phyloP scores from a whole-genome alignment of 2,888 invertebrate genomes.

The Erannis defoliaria region DNA sequence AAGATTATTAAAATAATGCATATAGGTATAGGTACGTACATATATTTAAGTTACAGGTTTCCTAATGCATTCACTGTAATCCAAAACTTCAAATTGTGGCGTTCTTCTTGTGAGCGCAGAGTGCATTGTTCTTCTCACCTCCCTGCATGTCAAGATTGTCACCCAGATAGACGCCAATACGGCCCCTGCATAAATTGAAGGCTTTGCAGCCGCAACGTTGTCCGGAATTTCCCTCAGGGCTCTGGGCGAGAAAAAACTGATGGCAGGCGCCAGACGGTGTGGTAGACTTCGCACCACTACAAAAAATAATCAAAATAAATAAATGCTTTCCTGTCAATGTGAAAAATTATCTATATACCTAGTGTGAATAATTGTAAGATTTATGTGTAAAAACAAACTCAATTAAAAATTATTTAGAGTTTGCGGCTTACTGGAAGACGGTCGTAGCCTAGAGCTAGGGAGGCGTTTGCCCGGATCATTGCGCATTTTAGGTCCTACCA shows the following conservation, averaged over 20 bases:
- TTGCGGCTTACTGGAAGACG: too few relatives aligned
- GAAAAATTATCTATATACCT: too few relatives aligned
- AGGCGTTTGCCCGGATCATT: too few relatives aligned
- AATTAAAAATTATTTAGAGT: too few relatives aligned
- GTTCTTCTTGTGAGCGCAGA: slow-evolving; percentile 50
- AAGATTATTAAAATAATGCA: too few relatives aligned
- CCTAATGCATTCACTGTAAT: slow-evolving; percentile 16
- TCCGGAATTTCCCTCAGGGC: slow-evolving; percentile 79
- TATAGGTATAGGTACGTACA: too few relatives aligned
- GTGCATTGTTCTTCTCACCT: slow-evolving; percentile 64
- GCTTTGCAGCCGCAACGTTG: slow-evolving; percentile 72
- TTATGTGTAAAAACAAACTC: too few relatives aligned
- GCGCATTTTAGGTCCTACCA: too few relatives aligned
- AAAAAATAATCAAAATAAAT: not conserved
- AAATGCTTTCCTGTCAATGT: too few relatives aligned
- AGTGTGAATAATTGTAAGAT: too few relatives aligned
- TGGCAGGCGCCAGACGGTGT: slow-evolving; percentile 23
- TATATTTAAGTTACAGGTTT: not conserved
- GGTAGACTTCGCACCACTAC: slow-evolving; percentile 20
- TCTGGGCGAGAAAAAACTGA: slow-evolving; percentile 68
- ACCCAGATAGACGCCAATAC: slow-evolving; percentile 73
- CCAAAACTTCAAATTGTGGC: slow-evolving; percentile 38
- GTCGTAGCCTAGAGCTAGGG: too few relatives aligned
- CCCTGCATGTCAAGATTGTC: slow-evolving; percentile 74
- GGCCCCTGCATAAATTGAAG: slow-evolving; percentile 80